Evolutionary conservation across 2,113 vertebrate species (phyloP).

Genomic region (Centropristis striata): DNA sequence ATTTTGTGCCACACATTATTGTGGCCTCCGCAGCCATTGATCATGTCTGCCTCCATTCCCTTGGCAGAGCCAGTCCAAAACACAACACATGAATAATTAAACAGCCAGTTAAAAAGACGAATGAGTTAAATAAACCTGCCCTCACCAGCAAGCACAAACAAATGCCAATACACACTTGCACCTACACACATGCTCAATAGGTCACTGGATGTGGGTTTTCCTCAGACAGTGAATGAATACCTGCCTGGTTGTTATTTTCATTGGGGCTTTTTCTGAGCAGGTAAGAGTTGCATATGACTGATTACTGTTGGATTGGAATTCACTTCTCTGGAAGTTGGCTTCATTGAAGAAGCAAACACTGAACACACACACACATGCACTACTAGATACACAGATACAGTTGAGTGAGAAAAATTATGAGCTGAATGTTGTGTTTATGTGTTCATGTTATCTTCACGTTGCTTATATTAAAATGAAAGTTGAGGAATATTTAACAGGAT

Average conservation of each 20-base stretch:
- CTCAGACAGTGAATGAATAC: constrained; percentile 54
- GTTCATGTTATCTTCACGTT: not conserved
- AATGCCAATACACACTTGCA: constrained; percentile 50
- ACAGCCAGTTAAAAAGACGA: constrained; percentile 80
- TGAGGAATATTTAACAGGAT: not conserved
- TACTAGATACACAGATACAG: too few relatives aligned
- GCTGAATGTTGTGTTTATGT: not conserved
- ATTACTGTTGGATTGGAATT: constrained; percentile 54
- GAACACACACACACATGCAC: not conserved
- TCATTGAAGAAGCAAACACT: constrained; percentile 5
- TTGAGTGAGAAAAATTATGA: not conserved
- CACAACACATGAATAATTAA: constrained; percentile 82
- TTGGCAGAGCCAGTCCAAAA: constrained; percentile 59
- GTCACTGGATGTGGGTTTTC: constrained; percentile 40
- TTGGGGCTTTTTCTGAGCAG: constrained; percentile 23
- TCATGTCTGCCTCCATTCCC: constrained; percentile 61
- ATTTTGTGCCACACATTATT: constrained; percentile 24
- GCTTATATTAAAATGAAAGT: not conserved
- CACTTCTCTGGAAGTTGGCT: constrained; percentile 6
- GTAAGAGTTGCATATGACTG: constrained; percentile 41
- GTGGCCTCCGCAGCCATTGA: constrained; percentile 55
- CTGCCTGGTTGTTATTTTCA: constrained; percentile 52
- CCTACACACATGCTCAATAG: constrained; percentile 34
- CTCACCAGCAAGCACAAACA: constrained; percentile 51
- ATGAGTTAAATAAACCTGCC: constrained; percentile 78